phyloP scores from a whole-genome alignment of 2,888 invertebrate genomes.

The Agriopis aurantiaria region DNA sequence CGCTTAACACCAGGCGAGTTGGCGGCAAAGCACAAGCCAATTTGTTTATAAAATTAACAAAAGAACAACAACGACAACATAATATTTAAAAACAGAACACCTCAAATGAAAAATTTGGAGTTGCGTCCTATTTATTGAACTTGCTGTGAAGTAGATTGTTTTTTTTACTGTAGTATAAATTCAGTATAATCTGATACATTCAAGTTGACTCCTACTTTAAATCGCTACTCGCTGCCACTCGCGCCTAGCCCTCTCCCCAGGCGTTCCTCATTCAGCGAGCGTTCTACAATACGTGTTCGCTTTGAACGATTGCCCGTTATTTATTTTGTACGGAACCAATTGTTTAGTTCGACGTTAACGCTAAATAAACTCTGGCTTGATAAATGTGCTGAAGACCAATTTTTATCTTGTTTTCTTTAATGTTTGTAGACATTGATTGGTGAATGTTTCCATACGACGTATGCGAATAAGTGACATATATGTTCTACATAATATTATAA shows the following conservation, averaged over 20 bases:
- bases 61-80: too few relatives aligned
- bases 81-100: too few relatives aligned
- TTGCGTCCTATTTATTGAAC: too few relatives aligned
- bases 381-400: conserved; percentile 40
- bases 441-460: neutral
- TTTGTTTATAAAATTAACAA: too few relatives aligned
- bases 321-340: conserved; percentile 66
- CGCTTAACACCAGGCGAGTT: too few relatives aligned
- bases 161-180: too few relatives aligned
- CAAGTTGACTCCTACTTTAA: neutral
- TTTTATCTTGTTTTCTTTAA: conserved; percentile 20
- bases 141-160: too few relatives aligned
- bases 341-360: conserved; percentile 52
- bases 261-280: conserved; percentile 48
- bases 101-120: too few relatives aligned
- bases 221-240: conserved; percentile 34
- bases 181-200: too few relatives aligned
- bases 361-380: conserved; percentile 42
- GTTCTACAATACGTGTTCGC: conserved; percentile 47
- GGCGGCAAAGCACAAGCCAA: too few relatives aligned
- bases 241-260: conserved; percentile 35
- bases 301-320: conserved; percentile 63
- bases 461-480: too few relatives aligned
- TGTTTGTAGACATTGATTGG: neutral
- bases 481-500: too few relatives aligned